Evolutionary conservation across 2,113 vertebrate species (phyloP).

Genomic region (Phrynosoma blainvillii): DNA sequence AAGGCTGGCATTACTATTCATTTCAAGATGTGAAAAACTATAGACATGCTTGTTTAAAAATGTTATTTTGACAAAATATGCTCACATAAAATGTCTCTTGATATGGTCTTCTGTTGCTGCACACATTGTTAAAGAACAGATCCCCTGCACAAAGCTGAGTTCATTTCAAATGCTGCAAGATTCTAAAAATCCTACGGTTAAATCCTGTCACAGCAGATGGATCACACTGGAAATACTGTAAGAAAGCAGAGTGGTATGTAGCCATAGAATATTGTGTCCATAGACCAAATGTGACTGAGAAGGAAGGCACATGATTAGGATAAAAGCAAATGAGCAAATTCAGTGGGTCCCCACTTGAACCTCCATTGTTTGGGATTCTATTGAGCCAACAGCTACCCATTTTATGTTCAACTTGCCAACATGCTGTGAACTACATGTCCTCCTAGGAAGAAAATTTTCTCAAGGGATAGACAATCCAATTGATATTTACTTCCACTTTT

Average conservation of each 20-base stretch:
- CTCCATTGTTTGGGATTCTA: not conserved
- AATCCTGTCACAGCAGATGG: not conserved
- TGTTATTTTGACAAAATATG: not conserved
- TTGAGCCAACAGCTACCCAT: constrained; percentile 11
- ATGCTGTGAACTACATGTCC: constrained; percentile 20
- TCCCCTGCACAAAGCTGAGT: not conserved
- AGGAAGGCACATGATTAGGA: constrained; percentile 8
- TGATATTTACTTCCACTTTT: not conserved
- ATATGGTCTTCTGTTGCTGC: not conserved
- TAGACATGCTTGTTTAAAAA: not conserved
- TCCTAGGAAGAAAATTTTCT: not conserved
- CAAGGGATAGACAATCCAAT: not conserved
- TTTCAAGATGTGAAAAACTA: not conserved
- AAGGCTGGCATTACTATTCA: constrained; percentile 5
- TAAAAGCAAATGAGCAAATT: constrained; percentile 22
- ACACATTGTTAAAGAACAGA: not conserved
- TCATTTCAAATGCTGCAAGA: not conserved
- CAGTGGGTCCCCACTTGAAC: constrained; percentile 9
- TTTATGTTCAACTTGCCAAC: not conserved
- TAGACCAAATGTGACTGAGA: not conserved
- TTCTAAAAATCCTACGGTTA: not conserved
- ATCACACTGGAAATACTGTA: not conserved
- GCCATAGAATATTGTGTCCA: not conserved
- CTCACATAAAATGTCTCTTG: not conserved
- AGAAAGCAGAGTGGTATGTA: not conserved